A percentile compares a stretch with the other conserved stretches of the same genome.
These are phyloP conservation scores for Ia io DNA, from an alignment of 2,113 vertebrate species.

Conservation along the genomic window DNA sequence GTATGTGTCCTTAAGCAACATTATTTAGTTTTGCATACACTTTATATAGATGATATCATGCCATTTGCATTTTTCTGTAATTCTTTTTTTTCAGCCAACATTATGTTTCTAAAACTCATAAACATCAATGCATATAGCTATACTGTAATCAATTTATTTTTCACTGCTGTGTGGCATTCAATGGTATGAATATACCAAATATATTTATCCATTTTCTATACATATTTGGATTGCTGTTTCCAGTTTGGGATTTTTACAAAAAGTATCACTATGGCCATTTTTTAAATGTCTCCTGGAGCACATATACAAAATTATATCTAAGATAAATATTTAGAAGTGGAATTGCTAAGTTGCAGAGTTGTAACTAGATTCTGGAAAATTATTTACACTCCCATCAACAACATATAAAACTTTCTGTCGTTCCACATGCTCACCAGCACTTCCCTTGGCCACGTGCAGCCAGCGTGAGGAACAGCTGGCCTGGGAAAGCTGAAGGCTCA, in stretches of 20 bases:
- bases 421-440: neutral
- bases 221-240: neutral
- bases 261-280: neutral
- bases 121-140: neutral
- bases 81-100: neutral
- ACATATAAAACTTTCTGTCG: neutral
- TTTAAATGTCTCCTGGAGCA: neutral
- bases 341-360: neutral
- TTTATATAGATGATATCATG: no score
- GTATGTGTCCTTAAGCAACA: neutral
- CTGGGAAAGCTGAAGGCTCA: no score
- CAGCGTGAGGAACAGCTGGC: no score
- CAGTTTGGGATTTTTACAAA: neutral
- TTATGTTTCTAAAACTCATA: neutral
- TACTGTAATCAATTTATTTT: neutral
- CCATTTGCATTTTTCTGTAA: neutral
- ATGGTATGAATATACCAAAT: neutral
- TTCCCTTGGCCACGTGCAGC: neutral
- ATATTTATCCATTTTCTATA: neutral
- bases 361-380: neutral
- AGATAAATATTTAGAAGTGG: neutral
- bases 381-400: neutral
- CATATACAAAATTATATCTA: neutral
- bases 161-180: neutral
- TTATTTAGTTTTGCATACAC: neutral